Percentiles rank a stretch among this genome's conserved stretches.
Evolutionary conservation across 2,888 invertebrate species (phyloP).

Genomic region (Bursaphelenchus okinawaensis): DNA sequence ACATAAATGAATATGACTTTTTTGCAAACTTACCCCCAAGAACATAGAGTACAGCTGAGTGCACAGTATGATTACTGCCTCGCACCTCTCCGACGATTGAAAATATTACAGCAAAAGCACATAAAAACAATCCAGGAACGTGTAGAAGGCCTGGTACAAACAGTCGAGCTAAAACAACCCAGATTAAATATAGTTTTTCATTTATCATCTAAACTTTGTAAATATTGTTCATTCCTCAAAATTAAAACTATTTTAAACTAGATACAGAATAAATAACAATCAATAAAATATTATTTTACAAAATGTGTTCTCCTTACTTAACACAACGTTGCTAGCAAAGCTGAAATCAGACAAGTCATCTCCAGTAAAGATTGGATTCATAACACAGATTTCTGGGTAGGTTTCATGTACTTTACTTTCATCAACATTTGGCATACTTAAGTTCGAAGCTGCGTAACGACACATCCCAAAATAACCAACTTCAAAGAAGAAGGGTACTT

Average conservation of each 20-base stretch:
- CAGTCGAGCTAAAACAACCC: slow-evolving; percentile 42
- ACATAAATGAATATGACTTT: not conserved
- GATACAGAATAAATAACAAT: no score
- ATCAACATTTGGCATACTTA: slow-evolving; percentile 13
- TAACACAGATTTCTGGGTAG: slow-evolving; percentile 32
- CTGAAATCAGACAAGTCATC: slow-evolving; percentile 50
- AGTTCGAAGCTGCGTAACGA: slow-evolving; percentile 21
- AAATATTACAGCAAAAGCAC: slow-evolving; percentile 42
- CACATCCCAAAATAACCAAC: slow-evolving; percentile 55
- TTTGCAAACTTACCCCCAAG: slow-evolving; percentile 39
- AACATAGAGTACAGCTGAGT: slow-evolving; percentile 51
- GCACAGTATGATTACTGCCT: slow-evolving; percentile 41
- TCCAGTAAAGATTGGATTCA: slow-evolving; percentile 48
- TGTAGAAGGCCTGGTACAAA: slow-evolving; percentile 49
- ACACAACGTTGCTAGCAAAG: slow-evolving; percentile 46
- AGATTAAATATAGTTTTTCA: no score
- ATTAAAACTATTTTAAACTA: not conserved
- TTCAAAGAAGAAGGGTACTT: slow-evolving; percentile 47
- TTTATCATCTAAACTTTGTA: no score
- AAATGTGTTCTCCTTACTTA: slow-evolving; percentile 29
- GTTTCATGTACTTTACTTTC: slow-evolving; percentile 24
- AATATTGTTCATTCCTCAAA: no score
- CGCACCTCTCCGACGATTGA: slow-evolving; percentile 44
- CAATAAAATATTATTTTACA: not conserved
- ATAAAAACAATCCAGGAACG: slow-evolving; percentile 41